Percentiles rank a stretch among this genome's conserved stretches.
Conservation (phyloP, 53 echinoderm and acorn worm genomes). For the Crossaster papposus region DNA sequence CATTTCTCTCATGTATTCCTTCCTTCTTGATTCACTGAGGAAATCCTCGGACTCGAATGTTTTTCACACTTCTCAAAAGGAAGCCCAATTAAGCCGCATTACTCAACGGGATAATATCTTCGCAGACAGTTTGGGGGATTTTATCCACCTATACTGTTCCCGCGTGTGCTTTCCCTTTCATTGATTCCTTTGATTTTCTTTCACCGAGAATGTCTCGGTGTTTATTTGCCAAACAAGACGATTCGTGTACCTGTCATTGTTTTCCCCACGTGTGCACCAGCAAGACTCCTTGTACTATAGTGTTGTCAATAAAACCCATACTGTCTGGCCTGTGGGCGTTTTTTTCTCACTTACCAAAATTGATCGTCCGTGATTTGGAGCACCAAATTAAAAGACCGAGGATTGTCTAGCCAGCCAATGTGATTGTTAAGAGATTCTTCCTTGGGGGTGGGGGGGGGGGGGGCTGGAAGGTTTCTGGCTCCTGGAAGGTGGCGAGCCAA, state of each 20-base stretch:
- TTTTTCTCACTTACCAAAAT: conserved; percentile 48
- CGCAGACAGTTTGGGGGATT: conserved; percentile 4
- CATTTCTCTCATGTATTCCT: background rate
- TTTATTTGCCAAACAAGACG: conserved; percentile 51
- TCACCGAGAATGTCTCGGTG: conserved; percentile 14
- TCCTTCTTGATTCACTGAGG: conserved; percentile 9
- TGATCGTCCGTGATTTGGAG: conserved; percentile 56
- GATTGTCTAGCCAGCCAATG: conserved; percentile 19
- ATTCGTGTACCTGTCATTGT: conserved; percentile 12
- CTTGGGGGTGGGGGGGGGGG: no score
- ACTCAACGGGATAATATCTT: conserved; percentile 31
- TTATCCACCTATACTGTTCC: background rate
- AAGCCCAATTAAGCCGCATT: conserved; percentile 35
- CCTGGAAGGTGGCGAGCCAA: background rate
- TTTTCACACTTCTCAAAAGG: conserved; percentile 46
- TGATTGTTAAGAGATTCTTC: conserved; percentile 40
- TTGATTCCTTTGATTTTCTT: conserved; percentile 4
- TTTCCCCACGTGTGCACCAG: background rate
- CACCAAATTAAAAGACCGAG: conserved; percentile 33
- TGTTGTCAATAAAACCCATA: conserved; percentile 47
- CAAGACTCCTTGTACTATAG: conserved; percentile 30
- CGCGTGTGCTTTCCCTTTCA: conserved; percentile 4
- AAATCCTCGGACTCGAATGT: conserved; percentile 26
- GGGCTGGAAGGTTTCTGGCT: no score
- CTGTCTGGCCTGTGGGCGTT: conserved; percentile 28